Base-by-base conservation (phyloP, 2,888 invertebrate genomes). In the Epistrophe eligans region DNA sequence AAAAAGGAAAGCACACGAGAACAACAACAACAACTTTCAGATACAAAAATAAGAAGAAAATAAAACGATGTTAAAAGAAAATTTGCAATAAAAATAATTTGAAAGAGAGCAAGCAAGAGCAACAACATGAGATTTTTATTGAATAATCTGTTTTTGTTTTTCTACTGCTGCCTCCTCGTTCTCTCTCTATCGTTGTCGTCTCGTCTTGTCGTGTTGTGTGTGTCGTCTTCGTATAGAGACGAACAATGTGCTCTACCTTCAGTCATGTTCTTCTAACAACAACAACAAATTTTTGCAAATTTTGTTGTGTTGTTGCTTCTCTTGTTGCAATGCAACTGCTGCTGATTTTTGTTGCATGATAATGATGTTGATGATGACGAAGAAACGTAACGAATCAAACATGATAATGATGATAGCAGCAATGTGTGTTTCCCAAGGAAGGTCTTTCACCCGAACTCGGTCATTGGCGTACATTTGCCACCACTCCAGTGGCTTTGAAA, bases 381-480 rank as follows among this genome's bases (percentile, higher is more conserved):
- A 40, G 40, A 55, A 79, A 67, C 67, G 67, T 64, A 77, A 88
- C 87, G 89, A 89, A 88, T 90, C 90, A 90, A 91, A 90, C 91
- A 91, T 90, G 91, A 92, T 91, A 91, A 92, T 92, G 92, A 92
- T 92, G 91, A 92, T 92, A 92, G 83, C 87, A 87, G 87, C 87
- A 87, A 87, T 87, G 83, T 87, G 87, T 87, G 88, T 77, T 88
- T 87, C 87, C 89, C 89, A 89, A 89, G 89, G 92, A 93, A 93
- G 93, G 93, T 93, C 93, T 93, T 93, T 93, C 93, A 93, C 93
- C 93, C 93, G 93, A 92, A 92, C 92, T 92, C 93, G 93, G 93
- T 93, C 93, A 93, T 93, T 93, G 93, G 93, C 93, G 93, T 92
- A 92, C 92, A 92, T 92, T 91, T 92, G 88, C 89, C 79, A 88